Conservation (phyloP, 1,140 invertebrate genomes). For the Oncopeltus fasciatus region DNA sequence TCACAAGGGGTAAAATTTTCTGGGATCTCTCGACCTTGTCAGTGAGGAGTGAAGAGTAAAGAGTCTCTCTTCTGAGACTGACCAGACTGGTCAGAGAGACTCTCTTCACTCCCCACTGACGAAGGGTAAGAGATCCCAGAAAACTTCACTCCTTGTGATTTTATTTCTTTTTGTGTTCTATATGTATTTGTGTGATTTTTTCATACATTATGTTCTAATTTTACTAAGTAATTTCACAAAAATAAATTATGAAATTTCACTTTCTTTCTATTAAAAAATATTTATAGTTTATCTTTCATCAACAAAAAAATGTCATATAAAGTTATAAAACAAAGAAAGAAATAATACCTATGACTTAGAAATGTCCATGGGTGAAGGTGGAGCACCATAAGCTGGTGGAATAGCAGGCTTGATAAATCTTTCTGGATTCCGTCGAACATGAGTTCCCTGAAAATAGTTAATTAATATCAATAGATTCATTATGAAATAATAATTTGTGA, state of each 20-base stretch:
- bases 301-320: neutral
- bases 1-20: too few species aligned
- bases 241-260: neutral
- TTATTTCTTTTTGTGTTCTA: neutral
- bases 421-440: slow-evolving; percentile 20
- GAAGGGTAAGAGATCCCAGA: too few species aligned
- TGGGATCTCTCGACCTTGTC: too few species aligned
- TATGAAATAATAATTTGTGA: too few species aligned
- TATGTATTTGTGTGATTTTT: neutral
- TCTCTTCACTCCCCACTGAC: too few species aligned
- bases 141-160: too few species aligned
- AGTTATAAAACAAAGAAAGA: neutral
- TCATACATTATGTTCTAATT: neutral
- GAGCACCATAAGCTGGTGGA: slow-evolving; percentile 18
- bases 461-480: too few species aligned
- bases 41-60: too few species aligned
- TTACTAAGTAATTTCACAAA: neutral
- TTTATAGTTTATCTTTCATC: too few species aligned
- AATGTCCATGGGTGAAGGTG: slow-evolving; percentile 24
- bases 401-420: slow-evolving; percentile 25
- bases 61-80: too few species aligned
- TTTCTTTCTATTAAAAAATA: neutral
- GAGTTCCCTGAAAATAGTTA: slow-evolving; percentile 10
- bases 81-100: too few species aligned
- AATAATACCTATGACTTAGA: slow-evolving; percentile 21